Evolutionary conservation across 2,888 invertebrate species (phyloP).

Genomic region (Schrankia costaestrigalis): DNA sequence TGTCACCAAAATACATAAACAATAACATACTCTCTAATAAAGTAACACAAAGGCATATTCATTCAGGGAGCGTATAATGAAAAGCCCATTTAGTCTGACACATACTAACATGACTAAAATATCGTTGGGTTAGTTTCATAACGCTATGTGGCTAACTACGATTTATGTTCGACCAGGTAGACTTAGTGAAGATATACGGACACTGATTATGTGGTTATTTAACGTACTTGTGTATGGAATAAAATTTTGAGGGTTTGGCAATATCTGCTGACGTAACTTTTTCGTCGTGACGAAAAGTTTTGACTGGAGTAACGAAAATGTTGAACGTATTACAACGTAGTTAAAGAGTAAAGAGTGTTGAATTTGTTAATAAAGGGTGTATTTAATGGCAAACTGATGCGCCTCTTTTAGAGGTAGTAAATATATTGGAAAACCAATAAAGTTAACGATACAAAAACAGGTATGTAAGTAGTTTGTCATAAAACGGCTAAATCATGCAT

Average conservation of each 20-base stretch:
- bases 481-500: too few relatives aligned
- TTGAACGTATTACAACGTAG: too few relatives aligned
- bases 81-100: constrained; percentile 1
- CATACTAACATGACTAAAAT: constrained; percentile 5
- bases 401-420: too few relatives aligned
- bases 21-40: neutral
- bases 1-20: too few relatives aligned
- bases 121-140: constrained; percentile 6
- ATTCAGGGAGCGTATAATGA: neutral
- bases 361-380: too few relatives aligned
- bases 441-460: too few relatives aligned
- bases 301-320: too few relatives aligned
- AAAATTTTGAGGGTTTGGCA: neutral
- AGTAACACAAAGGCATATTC: neutral
- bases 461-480: too few relatives aligned
- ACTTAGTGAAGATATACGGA: constrained; percentile 8
- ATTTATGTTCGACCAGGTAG: constrained; percentile 8
- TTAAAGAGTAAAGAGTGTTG: too few relatives aligned
- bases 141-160: constrained; percentile 2
- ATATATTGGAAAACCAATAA: too few relatives aligned
- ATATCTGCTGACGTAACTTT: neutral
- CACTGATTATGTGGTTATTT: constrained; percentile 8
- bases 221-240: constrained; percentile 7
- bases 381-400: too few relatives aligned
- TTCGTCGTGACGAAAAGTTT: too few relatives aligned